Conservation (phyloP, 2,888 invertebrate genomes). For the Polia nebulosa region DNA sequence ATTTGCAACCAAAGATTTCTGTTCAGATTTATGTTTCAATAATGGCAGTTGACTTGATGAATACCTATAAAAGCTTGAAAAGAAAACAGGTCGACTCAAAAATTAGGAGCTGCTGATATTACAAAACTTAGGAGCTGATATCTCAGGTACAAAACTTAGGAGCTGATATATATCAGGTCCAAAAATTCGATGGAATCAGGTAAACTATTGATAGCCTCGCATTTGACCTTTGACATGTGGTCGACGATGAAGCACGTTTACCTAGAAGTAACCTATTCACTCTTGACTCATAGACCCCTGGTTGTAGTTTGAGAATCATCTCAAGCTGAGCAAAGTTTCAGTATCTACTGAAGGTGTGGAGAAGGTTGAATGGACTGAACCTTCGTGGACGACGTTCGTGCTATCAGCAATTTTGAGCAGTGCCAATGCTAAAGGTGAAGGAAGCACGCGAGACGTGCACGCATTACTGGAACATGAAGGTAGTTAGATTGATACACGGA, state of each 20-base stretch:
- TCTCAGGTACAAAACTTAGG: neutral
- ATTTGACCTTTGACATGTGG: too few relatives aligned
- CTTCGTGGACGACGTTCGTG: conserved; percentile 41
- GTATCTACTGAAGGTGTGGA: neutral
- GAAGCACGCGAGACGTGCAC: conserved; percentile 40
- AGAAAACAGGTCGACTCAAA: neutral
- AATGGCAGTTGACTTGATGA: neutral
- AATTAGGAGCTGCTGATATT: neutral
- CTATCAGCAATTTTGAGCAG: conserved; percentile 40
- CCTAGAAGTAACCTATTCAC: too few relatives aligned
- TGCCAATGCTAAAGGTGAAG: conserved; percentile 39
- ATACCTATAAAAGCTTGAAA: neutral
- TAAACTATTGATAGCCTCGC: too few relatives aligned
- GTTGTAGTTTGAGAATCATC: too few relatives aligned
- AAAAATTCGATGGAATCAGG: too few relatives aligned
- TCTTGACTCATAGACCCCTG: too few relatives aligned
- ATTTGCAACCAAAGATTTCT: neutral
- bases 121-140: neutral
- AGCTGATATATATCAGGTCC: too few relatives aligned
- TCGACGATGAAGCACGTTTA: neutral
- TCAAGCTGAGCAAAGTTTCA: too few relatives aligned
- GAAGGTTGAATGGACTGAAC: neutral
- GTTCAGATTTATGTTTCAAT: too few relatives aligned
- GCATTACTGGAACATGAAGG: conserved; percentile 39
- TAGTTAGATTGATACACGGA: conserved; percentile 18